Percentiles rank a stretch among this genome's conserved stretches.
These are phyloP conservation scores for Drosophila mojavensis DNA, from an alignment of 1,140 invertebrate genomes.

Conservation along the genomic window DNA sequence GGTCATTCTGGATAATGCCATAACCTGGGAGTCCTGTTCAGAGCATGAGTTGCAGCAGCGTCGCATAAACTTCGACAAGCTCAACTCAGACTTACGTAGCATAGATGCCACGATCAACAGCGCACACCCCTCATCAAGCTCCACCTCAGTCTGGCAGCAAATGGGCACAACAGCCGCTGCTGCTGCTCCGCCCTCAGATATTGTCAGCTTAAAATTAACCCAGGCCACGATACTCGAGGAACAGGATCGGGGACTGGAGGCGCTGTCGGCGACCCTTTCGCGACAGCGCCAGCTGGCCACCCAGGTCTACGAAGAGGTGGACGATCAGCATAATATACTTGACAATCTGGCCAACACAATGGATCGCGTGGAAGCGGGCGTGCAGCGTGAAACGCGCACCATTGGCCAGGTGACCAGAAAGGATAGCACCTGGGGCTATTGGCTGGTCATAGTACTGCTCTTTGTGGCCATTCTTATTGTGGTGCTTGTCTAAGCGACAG, in stretches of 20 bases:
- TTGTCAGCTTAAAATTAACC: constrained; percentile 64
- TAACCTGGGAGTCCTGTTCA: constrained; percentile 57
- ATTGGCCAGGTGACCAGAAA: constrained; percentile 88
- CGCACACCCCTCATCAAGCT: constrained; percentile 9
- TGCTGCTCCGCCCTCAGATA: constrained; percentile 29
- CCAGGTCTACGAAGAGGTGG: constrained; percentile 90
- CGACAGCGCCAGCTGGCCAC: constrained; percentile 91
- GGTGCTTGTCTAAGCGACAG: constrained; percentile 54
- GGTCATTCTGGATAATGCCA: constrained; percentile 85
- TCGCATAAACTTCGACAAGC: constrained; percentile 51
- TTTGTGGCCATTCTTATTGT: constrained; percentile 86
- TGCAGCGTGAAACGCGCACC: constrained; percentile 88
- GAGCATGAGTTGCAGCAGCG: constrained; percentile 52
- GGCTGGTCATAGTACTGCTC: constrained; percentile 88
- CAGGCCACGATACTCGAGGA: constrained; percentile 85
- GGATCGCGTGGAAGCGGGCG: constrained; percentile 88
- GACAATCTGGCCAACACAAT: constrained; percentile 91
- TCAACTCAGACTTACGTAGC: constrained; percentile 48
- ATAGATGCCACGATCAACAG: constrained; percentile 34
- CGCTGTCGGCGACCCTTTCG: constrained; percentile 90
- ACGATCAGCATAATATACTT: constrained; percentile 92
- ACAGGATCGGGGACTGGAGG: constrained; percentile 91
- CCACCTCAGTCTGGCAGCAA: constrained; percentile 63
- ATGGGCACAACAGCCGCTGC: constrained; percentile 84
- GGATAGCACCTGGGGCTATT: constrained; percentile 89